These are phyloP conservation scores for Onychorhynchus coronatus DNA, from an alignment of 2,113 vertebrate species.

Conservation along the genomic window DNA sequence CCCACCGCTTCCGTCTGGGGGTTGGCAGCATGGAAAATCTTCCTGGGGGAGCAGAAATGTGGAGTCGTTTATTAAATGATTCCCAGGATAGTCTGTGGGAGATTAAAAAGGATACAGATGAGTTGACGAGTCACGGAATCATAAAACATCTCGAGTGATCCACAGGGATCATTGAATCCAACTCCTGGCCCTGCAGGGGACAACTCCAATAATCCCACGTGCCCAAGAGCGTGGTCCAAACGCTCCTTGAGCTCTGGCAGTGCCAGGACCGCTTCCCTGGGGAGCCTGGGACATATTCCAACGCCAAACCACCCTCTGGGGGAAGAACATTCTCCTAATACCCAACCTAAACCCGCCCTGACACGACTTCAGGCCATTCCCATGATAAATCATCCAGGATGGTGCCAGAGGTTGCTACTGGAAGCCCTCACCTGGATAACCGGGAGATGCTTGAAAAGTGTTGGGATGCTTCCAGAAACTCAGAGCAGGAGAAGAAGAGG, in stretches of 20 bases:
- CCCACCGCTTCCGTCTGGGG: background rate
- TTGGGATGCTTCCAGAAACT: background rate
- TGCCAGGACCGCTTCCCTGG: background rate
- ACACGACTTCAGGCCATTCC: background rate
- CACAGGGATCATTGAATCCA: rapidly evolving
- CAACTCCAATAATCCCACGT: background rate
- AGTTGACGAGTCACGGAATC: background rate
- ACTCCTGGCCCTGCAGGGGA: too few species aligned
- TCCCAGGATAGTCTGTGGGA: background rate
- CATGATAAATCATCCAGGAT: background rate
- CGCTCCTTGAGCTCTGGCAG: background rate
- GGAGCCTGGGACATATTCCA: background rate
- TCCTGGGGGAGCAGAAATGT: background rate
- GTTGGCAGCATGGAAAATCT: background rate
- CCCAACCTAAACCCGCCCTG: background rate
- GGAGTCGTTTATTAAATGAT: background rate
- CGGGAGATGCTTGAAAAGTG: background rate
- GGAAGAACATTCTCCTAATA: background rate
- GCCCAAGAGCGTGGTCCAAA: background rate
- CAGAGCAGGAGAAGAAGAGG: rapidly evolving
- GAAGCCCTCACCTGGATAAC: background rate
- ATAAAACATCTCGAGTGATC: rapidly evolving
- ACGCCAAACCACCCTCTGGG: background rate
- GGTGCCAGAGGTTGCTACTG: background rate
- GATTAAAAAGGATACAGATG: background rate